Evolutionary conservation across 2,888 invertebrate species (phyloP), one percentile per base, ranked within the genome.

Genomic region (Hemicrepidius hirtus): DNA sequence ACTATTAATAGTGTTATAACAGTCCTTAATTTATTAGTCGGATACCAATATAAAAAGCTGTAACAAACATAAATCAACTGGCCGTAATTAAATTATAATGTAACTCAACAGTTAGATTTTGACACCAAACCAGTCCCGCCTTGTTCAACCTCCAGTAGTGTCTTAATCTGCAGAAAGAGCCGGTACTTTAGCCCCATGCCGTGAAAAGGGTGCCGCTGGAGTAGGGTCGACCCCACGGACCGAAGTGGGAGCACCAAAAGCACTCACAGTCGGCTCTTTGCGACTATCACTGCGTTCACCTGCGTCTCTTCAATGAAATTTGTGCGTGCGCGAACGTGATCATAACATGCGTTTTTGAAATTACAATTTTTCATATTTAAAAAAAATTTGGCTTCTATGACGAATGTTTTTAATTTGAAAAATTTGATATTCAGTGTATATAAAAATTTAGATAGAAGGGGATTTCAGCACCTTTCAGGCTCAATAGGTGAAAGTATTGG

Each of bases 161-260:
- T 67, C 63, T 71, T 68, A 71, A 74, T 71, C 68, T 35, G 32
- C 50, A 41, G 40, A 32, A 44, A 64, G 73, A 37, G 68, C 75
- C 44, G 41, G 60, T 60, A 20, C 60, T 64, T 76, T 46, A 70
- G 68, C 76, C 74, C 74, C 75, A 75, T 76, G 73, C 74, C 64
- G 66, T 59, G 73, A 68, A 67, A 69, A 65, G 69, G 69, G 65
- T 73, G 53, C 66, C 60, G 73, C 55, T 64, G 74, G 76, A 72
- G 76, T 75, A 76, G 68, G 66, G 73, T 65, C 60, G 76, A 74
- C 73, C 74, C 75, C 77, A 77, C 76, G 76, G 76, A 74, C 71
- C 60, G 76, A 71, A 75, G 75, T 74, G 75, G 73, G 75, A 76
- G 75, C 69, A 71, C 73, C 75, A 73, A 73, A 60, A 73, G 65